Evolutionary conservation across 1,140 invertebrate species (phyloP).

Genomic region (Drosophila malerkotliana): DNA sequence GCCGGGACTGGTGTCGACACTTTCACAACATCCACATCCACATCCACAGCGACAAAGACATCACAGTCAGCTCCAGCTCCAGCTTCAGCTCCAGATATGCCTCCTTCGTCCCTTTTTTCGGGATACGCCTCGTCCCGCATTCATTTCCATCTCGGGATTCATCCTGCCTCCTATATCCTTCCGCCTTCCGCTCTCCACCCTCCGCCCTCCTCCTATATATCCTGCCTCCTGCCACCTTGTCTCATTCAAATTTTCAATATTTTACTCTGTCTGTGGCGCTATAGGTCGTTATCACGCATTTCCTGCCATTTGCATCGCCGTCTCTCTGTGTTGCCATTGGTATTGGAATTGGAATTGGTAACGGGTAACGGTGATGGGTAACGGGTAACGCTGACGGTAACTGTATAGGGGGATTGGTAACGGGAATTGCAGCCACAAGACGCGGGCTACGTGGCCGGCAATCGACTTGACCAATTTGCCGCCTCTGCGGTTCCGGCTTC

Average conservation of each 20-base stretch:
- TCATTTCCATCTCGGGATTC: constrained; percentile 40
- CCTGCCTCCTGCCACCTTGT: background rate
- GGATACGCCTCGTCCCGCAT: constrained; percentile 32
- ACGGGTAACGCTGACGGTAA: no score
- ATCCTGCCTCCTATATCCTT: background rate
- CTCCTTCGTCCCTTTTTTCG: background rate
- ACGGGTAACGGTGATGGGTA: background rate
- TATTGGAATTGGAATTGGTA: constrained; percentile 18
- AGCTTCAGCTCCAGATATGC: constrained; percentile 18
- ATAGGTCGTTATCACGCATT: constrained; percentile 76
- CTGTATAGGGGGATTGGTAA: constrained; percentile 12
- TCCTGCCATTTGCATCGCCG: constrained; percentile 74
- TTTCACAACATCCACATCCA: constrained; percentile 65
- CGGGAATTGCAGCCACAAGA: constrained; percentile 33
- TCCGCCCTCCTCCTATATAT: background rate
- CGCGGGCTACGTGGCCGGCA: constrained; percentile 35
- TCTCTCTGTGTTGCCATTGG: constrained; percentile 26
- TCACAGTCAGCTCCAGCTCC: constrained; percentile 28
- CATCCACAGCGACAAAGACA: constrained; percentile 34
- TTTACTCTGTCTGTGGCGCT: constrained; percentile 52
- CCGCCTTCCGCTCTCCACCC: background rate
- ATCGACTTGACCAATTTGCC: constrained; percentile 73
- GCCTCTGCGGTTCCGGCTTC: constrained; percentile 61
- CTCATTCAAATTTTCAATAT: constrained; percentile 76
- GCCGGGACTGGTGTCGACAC: constrained; percentile 72